Base-by-base conservation (phyloP, 2,888 invertebrate species). In the Eupithecia tripunctaria region DNA sequence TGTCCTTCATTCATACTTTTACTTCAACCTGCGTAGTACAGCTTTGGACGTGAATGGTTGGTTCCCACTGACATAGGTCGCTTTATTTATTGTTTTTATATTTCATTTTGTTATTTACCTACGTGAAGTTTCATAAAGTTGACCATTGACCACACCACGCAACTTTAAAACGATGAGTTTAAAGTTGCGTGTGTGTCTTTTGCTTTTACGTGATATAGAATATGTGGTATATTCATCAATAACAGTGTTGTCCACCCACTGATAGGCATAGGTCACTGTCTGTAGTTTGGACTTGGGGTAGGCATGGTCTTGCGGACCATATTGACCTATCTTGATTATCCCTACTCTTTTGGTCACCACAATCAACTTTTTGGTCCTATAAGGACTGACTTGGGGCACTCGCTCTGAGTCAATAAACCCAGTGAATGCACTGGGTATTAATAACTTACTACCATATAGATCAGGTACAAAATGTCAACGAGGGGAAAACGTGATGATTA, bases 1-100 rank as follows among this genome's bases (percentile, higher is more conserved):
- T 73, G 86, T 83, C 86, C 86, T 86, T 86, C 85, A 82, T 82
- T 82, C 80, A 85, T 80, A 86, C 86, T 84, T 85, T 86, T 85
- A 86, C 86, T 82, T 80, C 70, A 70, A 77, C 36, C 73, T 75
- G 36, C 70, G 67, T 6, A 25, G 60, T 60, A 60, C 64, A 59
- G 74, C 64, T 47, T 59, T 67, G 74, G 72, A 74, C 70, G 43
- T 74, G 77, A 78, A 78, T 77, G 25, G 56, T 56, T 10, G 60
- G 72, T 72, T 68, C 59, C 56, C 56, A 59, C 56, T 72, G 59
- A 36, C 65, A 25, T 32, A 29, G 29, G 27, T 8, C 18, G 15
- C 27, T 60, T 60, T 60, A 29, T 56, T 60, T 60, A 60, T 29
- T 29, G 18, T 60, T 60, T 59, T 15, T 0, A 2, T 59, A 1